A percentile compares a stretch with the other conserved stretches of the same genome.
Conservation (phyloP, 2,888 invertebrate species). For the Caenorhabditis sp. region DNA sequence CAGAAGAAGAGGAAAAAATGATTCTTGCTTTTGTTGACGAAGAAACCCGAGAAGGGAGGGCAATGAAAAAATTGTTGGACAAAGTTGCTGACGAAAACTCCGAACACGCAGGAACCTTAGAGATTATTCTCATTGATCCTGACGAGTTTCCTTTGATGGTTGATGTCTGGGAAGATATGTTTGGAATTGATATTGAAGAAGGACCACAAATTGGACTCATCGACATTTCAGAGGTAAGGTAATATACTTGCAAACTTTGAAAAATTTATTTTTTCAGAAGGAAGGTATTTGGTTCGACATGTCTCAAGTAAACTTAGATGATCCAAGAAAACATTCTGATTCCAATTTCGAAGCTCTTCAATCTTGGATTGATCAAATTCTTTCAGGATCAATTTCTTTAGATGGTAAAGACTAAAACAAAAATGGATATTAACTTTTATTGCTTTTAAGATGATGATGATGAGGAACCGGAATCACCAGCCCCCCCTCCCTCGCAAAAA, state of each 20-base stretch:
- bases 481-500: constrained; percentile 72
- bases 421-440: not conserved
- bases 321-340: constrained; percentile 82
- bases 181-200: constrained; percentile 83
- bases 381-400: constrained; percentile 80
- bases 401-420: constrained; percentile 70
- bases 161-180: constrained; percentile 83
- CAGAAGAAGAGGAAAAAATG: constrained; percentile 83
- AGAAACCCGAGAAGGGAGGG: constrained; percentile 82
- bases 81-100: constrained; percentile 83
- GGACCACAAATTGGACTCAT: constrained; percentile 83
- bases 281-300: constrained; percentile 83
- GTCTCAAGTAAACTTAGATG: constrained; percentile 83
- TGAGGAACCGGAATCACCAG: constrained; percentile 72
- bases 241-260: not conserved
- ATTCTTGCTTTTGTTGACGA: constrained; percentile 83
- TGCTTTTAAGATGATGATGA: constrained; percentile 66
- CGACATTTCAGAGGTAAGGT: constrained; percentile 81
- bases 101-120: constrained; percentile 83
- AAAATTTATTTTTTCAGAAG: constrained; percentile 68
- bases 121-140: constrained; percentile 83
- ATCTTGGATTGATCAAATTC: constrained; percentile 83
- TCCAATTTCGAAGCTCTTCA: constrained; percentile 83
- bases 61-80: constrained; percentile 81
- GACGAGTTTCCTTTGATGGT: constrained; percentile 84